phyloP scores from a whole-genome alignment of 2,888 invertebrate species.

The Xanthia icteritia region DNA sequence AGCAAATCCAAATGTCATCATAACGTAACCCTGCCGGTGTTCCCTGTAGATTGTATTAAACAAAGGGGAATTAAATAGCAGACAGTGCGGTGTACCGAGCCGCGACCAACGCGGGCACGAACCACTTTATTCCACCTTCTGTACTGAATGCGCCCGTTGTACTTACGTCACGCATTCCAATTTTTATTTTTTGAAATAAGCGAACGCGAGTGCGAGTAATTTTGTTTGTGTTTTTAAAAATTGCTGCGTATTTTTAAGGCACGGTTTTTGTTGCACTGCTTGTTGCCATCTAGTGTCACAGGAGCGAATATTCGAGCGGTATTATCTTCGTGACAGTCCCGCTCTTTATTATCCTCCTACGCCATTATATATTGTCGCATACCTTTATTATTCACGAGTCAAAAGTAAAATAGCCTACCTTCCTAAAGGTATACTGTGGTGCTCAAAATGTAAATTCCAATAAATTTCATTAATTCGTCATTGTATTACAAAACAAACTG shows the following conservation, averaged over 20 bases:
- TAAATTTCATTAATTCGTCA: slow-evolving; percentile 68
- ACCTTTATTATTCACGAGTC: slow-evolving; percentile 37
- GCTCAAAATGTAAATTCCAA: slow-evolving; percentile 59
- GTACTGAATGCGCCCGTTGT: slow-evolving; percentile 67
- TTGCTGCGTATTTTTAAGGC: slow-evolving; percentile 59
- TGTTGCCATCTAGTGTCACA: slow-evolving; percentile 60
- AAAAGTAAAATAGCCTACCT: slow-evolving; percentile 39
- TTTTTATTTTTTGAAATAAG: slow-evolving; percentile 69
- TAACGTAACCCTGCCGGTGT: slow-evolving; percentile 80
- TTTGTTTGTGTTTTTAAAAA: slow-evolving; percentile 67
- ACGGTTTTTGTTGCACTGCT: slow-evolving; percentile 58
- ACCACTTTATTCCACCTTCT: slow-evolving; percentile 77
- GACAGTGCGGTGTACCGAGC: slow-evolving; percentile 80
- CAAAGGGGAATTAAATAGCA: slow-evolving; percentile 84
- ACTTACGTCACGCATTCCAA: slow-evolving; percentile 70
- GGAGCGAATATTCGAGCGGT: slow-evolving; percentile 43
- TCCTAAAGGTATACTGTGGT: slow-evolving; percentile 24
- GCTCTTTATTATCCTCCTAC: slow-evolving; percentile 52
- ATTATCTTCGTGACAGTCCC: slow-evolving; percentile 57
- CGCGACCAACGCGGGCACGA: slow-evolving; percentile 77
- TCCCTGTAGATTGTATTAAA: slow-evolving; percentile 84
- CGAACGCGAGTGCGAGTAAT: slow-evolving; percentile 65
- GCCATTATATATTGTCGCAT: slow-evolving; percentile 37
- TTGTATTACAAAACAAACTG: slow-evolving; percentile 79
- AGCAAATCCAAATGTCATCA: slow-evolving; percentile 80